Base-by-base conservation (phyloP, 2,797 vertebrate genomes). In the Peromyscus eremicus region DNA sequence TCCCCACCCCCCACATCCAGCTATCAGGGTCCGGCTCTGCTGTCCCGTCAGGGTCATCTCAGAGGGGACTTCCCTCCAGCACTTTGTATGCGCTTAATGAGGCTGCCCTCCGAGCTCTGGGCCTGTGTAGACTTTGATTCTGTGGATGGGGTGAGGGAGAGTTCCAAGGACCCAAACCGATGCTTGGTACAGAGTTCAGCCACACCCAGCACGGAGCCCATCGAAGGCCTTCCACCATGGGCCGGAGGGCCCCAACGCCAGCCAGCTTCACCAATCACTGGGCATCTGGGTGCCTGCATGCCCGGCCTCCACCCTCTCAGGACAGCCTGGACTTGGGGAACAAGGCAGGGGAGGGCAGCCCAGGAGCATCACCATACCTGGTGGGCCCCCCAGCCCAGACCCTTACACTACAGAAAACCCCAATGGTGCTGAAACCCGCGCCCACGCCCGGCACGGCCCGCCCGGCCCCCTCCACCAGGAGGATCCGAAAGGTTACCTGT, bases 381-480 rank as follows among this genome's bases (percentile, higher is more conserved):
- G 43, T 16, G 32, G 34, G 62, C 94, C 62, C 85, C 46, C 96
- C 0, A 16, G 95, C 75, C 87, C 88, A 37, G 82, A 80, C 92
- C 90, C 87, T 83, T 85, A 96, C 94, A 95, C 98, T 98, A 98
- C 92, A 96, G 96, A 43, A 94, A 98, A 97, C 97, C 97, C 97
- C 97, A 98, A 95, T 92, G 98, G 98, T 99, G 98, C 98, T 99
- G 98, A 98, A 91, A 73, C 43, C 91, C 76, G 21, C 23, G 90
- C 89, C 91, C 76, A 23, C 6, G 90, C 91, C 96, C 27, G 96
- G 64, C 83, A 86, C 66, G 83, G 98, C 98, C 94, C 6, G 6
- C 25, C 94, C 27, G 13, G 94, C 88, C 92, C 85, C 85, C 84
- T 89, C 87, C 91, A 9, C 29, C 89, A 66, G 94, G 70, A 97